Base-by-base conservation (phyloP, 1,140 invertebrate genomes). In the Leptopilina clavipes region DNA sequence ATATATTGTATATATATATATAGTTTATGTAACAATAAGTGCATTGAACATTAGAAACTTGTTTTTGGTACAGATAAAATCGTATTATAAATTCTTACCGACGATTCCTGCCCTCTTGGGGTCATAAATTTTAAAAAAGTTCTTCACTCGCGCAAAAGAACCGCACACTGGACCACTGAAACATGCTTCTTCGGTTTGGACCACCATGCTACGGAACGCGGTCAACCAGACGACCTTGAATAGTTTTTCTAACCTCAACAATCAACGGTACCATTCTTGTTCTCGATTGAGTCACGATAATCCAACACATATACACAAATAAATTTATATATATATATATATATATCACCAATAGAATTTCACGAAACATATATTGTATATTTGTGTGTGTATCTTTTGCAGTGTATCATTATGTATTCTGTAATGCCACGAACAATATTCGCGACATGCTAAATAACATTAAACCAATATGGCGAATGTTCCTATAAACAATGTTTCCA, bases 181-280 rank as follows among this genome's bases (percentile, higher is more conserved):
- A 59, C 56, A 59, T 12, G 22, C 18, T 59, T 25, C 56, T 59
- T 59, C 19, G 19, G 59, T 31, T 65, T 31, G 59, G 59, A 65
- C 59, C 59, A 65, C 59, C 59, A 65, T 65, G 59, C 59, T 31
- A 31, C 25, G 25, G 59, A 65, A 65, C 59, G 25, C 25, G 59
- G 59, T 65, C 59, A 65, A n/a, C 19, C 25, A 65, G 59, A 65
- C 59, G 59, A 65, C 59, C 59, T 65, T 65, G 22, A 65, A 65
- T 65, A 65, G 59, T 65, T 65, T 31, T 65, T 65, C 59, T 65
- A 65, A 37, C 25, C 25, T 65, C 59, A 65, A 65, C 25, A 65
- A 65, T 65, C 59, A 65, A 65, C 59, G 59, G 59, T 65, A 65
- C 59, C 59, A 65, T 65, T 31, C 22, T 52, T 52, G 48, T 65